Conservation (phyloP, 2,888 invertebrate species). For the Cataglyphis altisquamis region DNA sequence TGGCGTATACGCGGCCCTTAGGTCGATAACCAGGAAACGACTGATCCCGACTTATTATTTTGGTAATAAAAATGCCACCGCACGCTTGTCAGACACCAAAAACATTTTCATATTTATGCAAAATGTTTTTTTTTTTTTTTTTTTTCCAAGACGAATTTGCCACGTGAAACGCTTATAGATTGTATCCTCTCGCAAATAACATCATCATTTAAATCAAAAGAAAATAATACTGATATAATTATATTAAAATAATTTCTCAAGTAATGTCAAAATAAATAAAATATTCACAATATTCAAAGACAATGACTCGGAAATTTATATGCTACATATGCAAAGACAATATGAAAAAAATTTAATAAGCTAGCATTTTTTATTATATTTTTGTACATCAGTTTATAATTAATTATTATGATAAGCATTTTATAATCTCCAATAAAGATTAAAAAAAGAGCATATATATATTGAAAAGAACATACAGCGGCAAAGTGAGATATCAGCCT, state of each 20-base stretch:
- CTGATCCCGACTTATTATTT: constrained; percentile 48
- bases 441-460: not conserved
- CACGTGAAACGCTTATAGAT: not conserved
- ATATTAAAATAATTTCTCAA: constrained; percentile 4
- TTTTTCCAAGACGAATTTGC: not conserved
- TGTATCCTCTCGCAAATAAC: not conserved
- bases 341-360: not conserved
- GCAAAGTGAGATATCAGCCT: not conserved
- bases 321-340: no score
- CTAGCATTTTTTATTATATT: not conserved
- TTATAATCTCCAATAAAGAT: not conserved
- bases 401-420: not conserved
- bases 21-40: constrained; percentile 61
- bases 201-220: not conserved
- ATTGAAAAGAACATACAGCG: not conserved
- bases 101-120: constrained; percentile 10
- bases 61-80: constrained; percentile 21
- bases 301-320: not conserved
- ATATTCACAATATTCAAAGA: not conserved
- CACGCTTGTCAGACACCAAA: not conserved
- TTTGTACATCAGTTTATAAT: not conserved
- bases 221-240: not conserved
- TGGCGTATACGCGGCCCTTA: constrained; percentile 72
- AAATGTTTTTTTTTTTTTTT: not conserved
- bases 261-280: not conserved